A percentile compares a stretch with the other conserved stretches of the same genome.
Conservation (phyloP, 2,888 invertebrate species). For the Conistra vaccinii region DNA sequence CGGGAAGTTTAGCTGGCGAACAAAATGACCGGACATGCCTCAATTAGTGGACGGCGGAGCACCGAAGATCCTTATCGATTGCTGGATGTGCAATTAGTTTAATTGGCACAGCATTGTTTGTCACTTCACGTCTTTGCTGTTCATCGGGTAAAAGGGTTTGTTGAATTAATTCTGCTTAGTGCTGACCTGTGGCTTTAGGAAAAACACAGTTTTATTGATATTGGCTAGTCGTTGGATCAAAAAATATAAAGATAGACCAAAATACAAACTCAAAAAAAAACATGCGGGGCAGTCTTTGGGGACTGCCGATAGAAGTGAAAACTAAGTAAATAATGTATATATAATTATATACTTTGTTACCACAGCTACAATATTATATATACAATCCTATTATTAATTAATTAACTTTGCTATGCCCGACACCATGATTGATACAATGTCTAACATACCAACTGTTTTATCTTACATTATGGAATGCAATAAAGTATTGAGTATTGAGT, state of each 20-base stretch:
- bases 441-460: too few relatives aligned
- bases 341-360: too few relatives aligned
- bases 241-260: background rate
- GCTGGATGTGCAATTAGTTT: slow-evolving; percentile 69
- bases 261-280: background rate
- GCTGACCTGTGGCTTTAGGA: background rate
- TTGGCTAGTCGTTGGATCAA: too few relatives aligned
- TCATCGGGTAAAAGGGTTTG: background rate
- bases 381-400: too few relatives aligned
- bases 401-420: too few relatives aligned
- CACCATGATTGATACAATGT: too few relatives aligned
- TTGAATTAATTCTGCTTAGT: background rate
- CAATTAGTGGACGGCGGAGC: slow-evolving; percentile 81
- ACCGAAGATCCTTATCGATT: slow-evolving; percentile 70
- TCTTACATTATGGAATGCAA: too few relatives aligned
- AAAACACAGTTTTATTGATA: background rate
- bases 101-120: slow-evolving; percentile 58
- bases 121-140: slow-evolving; percentile 34
- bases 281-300: too few relatives aligned
- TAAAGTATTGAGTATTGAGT: too few relatives aligned
- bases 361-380: too few relatives aligned
- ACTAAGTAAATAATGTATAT: too few relatives aligned
- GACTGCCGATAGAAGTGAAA: too few relatives aligned
- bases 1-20: slow-evolving; percentile 81
- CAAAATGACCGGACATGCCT: slow-evolving; percentile 87